Base-by-base conservation (phyloP, 2,888 invertebrate genomes). In the Hemicrepidius hirtus region DNA sequence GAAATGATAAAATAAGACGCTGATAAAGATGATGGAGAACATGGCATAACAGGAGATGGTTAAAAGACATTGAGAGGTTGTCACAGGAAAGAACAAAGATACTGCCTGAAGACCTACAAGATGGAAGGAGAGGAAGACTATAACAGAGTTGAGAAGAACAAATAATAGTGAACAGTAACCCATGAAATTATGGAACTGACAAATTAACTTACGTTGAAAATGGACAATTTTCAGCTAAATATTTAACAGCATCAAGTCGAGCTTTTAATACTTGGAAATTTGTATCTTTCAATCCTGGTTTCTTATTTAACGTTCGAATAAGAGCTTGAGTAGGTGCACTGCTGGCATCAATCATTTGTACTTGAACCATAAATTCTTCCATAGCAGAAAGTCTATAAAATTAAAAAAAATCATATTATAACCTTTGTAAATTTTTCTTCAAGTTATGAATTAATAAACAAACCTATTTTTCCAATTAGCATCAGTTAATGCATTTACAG, bases 181-280 rank as follows among this genome's bases (percentile, higher is more conserved):
- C n/a, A n/a, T n/a, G n/a, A n/a, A n/a, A n/a, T n/a, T n/a, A n/a
- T n/a, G n/a, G n/a, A n/a, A n/a, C n/a, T n/a, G n/a, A n/a, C n/a
- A n/a, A 24, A 5, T 24, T 24, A 49, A 87, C 88, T 88, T 85
- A 92, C 88, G 90, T 89, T 0, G 94, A 91, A 75, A 95, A 89
- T 0, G 91, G 89, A 80, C 92, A 92, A 81, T 92, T 93, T 84
- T 95, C 94, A 0, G 95, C 94, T 21, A 97, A 88, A 76, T 91
- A 90, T 77, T 93, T 93, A 68, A 97, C 90, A 10, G 93, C 90
- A 78, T 97, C 97, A 13, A 97, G 85, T 77, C 94, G 91, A 0
- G 93, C 89, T 84, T 96, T 97, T 60, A 97, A 86, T 12, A 96
- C 97, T 89, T 97, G 97, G 75, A 97, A 95, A 84, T 97, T 97